A percentile compares a stretch with the other conserved stretches of the same genome.
Evolutionary conservation across 2,797 vertebrate species (phyloP).

Genomic region (Phyllotis vaccarum): DNA sequence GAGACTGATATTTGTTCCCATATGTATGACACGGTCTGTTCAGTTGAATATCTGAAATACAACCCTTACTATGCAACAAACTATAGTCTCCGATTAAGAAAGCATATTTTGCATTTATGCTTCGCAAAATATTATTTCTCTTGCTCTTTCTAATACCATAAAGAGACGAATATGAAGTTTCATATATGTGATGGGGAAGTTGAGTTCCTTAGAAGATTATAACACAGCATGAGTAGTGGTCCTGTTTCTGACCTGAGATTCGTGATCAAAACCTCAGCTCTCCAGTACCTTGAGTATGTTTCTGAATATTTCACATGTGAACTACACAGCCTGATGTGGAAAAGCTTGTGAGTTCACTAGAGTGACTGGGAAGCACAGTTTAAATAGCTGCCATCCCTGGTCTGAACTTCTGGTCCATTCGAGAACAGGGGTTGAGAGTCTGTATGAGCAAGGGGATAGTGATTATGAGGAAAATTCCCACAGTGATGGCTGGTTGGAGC

Average conservation of each 20-base stretch:
- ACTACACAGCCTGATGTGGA: not conserved
- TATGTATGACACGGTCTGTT: not conserved
- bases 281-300: not conserved
- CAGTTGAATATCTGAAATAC: too few species aligned
- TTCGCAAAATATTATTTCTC: not conserved
- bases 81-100: not conserved
- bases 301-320: not conserved
- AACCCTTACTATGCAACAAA: not conserved
- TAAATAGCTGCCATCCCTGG: not conserved
- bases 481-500: too few species aligned
- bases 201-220: not conserved
- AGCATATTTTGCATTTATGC: not conserved
- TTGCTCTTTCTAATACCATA: not conserved
- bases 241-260: not conserved
- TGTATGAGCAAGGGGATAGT: too few species aligned
- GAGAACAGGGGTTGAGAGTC: too few species aligned
- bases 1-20: not conserved
- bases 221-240: not conserved
- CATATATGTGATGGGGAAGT: not conserved
- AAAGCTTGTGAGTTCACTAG: not conserved
- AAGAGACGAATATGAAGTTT: not conserved
- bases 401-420: too few species aligned
- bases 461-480: too few species aligned
- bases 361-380: not conserved
- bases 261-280: not conserved